These are phyloP conservation scores for Dione vanillae DNA, from an alignment of 2,888 invertebrate genomes.

Conservation along the genomic window DNA sequence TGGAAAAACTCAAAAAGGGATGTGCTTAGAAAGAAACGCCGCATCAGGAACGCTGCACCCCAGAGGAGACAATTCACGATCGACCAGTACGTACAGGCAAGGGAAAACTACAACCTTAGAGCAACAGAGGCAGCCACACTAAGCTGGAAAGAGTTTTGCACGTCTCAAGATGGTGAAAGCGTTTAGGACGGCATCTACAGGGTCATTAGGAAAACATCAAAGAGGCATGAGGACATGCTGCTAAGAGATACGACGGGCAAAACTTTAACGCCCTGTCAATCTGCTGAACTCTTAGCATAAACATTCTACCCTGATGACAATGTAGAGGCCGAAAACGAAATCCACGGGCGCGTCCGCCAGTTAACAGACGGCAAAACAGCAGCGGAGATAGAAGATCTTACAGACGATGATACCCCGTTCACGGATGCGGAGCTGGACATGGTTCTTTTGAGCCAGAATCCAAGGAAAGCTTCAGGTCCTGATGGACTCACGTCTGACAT, in stretches of 20 bases:
- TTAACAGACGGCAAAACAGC: background rate
- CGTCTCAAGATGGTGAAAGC: constrained; percentile 38
- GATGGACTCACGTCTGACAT: constrained; percentile 39
- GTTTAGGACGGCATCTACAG: constrained; percentile 45
- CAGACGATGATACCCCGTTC: background rate
- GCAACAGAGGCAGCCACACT: too few relatives aligned
- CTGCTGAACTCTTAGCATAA: background rate
- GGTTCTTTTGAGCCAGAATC: constrained; percentile 36
- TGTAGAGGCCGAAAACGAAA: background rate
- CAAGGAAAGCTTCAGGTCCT: constrained; percentile 39
- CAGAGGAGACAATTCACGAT: too few relatives aligned
- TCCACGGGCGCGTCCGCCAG: background rate
- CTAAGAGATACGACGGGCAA: background rate
- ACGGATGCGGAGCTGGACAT: background rate
- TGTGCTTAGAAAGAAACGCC: too few relatives aligned
- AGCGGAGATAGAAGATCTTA: background rate
- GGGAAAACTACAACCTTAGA: too few relatives aligned
- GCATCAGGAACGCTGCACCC: too few relatives aligned
- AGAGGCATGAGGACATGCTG: background rate
- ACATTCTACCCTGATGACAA: background rate
- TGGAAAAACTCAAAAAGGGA: too few relatives aligned
- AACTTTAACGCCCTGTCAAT: background rate
- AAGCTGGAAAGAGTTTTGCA: constrained; percentile 43
- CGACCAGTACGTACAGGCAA: too few relatives aligned
- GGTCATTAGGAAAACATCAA: constrained; percentile 22